Percentiles rank a stretch among this genome's conserved stretches.
These are phyloP conservation scores for Xenopus petersii DNA, from an alignment of 2,797 vertebrate species.

Conservation along the genomic window DNA sequence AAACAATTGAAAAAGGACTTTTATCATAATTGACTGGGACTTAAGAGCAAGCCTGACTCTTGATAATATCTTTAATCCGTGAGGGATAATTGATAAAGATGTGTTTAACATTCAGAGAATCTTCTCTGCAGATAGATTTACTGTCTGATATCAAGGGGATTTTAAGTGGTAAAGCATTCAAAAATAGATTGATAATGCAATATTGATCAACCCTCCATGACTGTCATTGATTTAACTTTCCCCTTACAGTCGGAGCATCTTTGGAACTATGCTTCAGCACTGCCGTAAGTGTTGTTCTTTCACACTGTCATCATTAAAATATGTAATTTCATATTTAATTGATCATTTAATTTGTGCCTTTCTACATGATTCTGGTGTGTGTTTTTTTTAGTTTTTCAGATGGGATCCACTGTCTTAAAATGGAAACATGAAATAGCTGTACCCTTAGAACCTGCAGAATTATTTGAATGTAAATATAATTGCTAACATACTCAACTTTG, in stretches of 20 bases:
- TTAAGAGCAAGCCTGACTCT: conserved; percentile 35
- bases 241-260: conserved; percentile 28
- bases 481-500: too few relatives aligned
- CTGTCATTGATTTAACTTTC: conserved; percentile 33
- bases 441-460: too few relatives aligned
- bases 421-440: too few relatives aligned
- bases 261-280: conserved; percentile 16
- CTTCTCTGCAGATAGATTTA: conserved; percentile 46
- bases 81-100: conserved; percentile 39
- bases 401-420: too few relatives aligned
- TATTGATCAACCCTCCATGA: conserved; percentile 8
- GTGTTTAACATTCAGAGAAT: conserved; percentile 27
- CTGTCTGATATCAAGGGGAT: conserved; percentile 38
- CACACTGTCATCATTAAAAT: background rate
- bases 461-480: too few relatives aligned
- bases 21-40: conserved; percentile 44
- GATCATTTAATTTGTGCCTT: too few relatives aligned
- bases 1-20: conserved; percentile 31
- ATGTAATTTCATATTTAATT: too few relatives aligned
- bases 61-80: conserved; percentile 44
- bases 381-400: too few relatives aligned
- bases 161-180: conserved; percentile 42
- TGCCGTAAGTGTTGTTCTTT: conserved; percentile 18
- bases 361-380: too few relatives aligned
- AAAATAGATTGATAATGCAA: conserved; percentile 52